Percentiles rank a stretch among this genome's conserved stretches.
phyloP scores from a whole-genome alignment of 2,113 vertebrate species.

The Odocoileus hemionus region DNA sequence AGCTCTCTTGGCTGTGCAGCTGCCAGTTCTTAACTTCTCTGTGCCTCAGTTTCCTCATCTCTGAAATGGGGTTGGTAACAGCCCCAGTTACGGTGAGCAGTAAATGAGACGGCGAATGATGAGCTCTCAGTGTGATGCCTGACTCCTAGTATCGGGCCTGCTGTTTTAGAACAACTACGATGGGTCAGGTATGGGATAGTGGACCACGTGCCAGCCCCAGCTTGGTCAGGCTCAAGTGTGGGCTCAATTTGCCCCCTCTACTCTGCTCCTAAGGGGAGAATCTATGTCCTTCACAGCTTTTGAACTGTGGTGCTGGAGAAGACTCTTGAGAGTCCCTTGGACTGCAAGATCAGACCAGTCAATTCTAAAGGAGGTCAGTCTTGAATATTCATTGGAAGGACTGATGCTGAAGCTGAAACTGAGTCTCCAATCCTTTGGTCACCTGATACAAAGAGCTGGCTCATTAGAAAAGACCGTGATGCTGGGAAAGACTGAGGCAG shows the following conservation, averaged over 20 bases:
- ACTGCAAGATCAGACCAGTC: background rate
- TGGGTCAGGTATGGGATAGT: accelerated
- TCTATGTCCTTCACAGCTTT: background rate
- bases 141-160: background rate
- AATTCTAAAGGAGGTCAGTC: background rate
- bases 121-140: background rate
- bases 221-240: background rate
- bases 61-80: background rate
- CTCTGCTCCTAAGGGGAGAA: background rate
- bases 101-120: background rate
- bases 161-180: accelerated
- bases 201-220: accelerated
- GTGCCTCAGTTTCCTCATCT: background rate
- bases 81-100: background rate
- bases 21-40: background rate
- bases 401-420: background rate
- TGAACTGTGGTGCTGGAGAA: background rate
- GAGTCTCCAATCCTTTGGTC: background rate
- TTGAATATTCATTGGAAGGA: background rate
- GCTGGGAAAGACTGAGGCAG: background rate
- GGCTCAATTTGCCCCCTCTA: background rate
- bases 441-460: background rate
- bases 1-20: background rate
- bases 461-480: background rate
- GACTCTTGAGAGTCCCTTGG: background rate